These are phyloP conservation scores for Pelosia muscerda DNA, from an alignment of 2,888 invertebrate species.

Conservation along the genomic window DNA sequence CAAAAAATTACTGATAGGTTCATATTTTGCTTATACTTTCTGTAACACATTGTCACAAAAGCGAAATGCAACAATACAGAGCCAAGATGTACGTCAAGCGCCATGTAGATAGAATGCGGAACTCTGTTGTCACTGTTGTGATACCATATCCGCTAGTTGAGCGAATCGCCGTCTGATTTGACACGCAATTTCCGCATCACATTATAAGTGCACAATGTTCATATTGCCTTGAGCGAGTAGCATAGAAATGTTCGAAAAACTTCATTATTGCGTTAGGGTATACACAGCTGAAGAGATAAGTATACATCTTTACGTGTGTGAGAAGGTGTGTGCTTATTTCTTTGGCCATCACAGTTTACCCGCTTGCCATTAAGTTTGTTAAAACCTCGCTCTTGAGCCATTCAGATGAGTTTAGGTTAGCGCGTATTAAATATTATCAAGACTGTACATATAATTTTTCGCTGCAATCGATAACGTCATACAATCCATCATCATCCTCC, in stretches of 20 bases:
- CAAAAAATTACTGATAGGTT: background rate
- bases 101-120: conserved; percentile 11
- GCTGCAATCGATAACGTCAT: too few relatives aligned
- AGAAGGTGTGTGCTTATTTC: too few relatives aligned
- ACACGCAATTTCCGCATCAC: conserved; percentile 18
- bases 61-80: background rate
- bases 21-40: background rate
- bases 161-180: conserved; percentile 13
- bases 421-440: too few relatives aligned
- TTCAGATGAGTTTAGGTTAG: too few relatives aligned
- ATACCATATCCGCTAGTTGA: conserved; percentile 15
- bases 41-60: background rate
- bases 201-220: background rate
- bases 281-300: too few relatives aligned
- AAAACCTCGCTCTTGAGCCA: background rate
- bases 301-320: too few relatives aligned
- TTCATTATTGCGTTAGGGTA: background rate
- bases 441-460: too few relatives aligned
- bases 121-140: conserved; percentile 1
- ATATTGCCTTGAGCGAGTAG: background rate
- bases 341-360: background rate
- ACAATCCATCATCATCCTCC: too few relatives aligned
- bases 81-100: background rate
- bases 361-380: background rate
- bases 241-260: background rate